Conservation (phyloP, 2,888 invertebrate species). For the Drosophila meridionalis region DNA sequence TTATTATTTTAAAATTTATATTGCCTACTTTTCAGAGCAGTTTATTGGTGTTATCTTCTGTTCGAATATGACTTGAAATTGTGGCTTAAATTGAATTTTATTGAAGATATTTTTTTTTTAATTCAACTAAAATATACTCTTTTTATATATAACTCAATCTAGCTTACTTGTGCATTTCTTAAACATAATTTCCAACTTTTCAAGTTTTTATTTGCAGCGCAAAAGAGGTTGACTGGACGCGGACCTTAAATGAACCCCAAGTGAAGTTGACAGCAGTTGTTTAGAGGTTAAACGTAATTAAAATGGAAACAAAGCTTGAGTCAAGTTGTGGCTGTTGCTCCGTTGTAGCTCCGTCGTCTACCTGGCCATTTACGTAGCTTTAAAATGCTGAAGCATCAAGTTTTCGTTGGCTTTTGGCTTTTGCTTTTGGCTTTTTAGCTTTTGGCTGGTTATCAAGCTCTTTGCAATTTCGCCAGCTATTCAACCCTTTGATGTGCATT, state of each 20-base stretch:
- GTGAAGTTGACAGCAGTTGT: constrained; percentile 9
- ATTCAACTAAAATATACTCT: background rate
- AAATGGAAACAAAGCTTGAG: constrained; percentile 32
- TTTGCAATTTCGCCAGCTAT: constrained; percentile 30
- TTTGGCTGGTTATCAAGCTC: constrained; percentile 25
- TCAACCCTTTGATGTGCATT: constrained; percentile 30
- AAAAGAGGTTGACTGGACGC: background rate
- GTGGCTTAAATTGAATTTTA: background rate
- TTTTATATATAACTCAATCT: background rate
- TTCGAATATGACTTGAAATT: no score
- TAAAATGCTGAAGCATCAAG: constrained; percentile 29
- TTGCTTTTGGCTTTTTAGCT: background rate
- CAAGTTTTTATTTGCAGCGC: constrained; percentile 4
- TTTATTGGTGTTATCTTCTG: no score
- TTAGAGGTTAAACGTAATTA: constrained; percentile 30
- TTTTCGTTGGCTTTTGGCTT: constrained; percentile 2
- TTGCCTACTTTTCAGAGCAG: constrained; percentile 7
- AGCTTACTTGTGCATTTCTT: background rate
- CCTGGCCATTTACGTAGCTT: constrained; percentile 27
- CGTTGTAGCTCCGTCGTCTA: background rate
- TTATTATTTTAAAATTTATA: background rate
- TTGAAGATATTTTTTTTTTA: background rate
- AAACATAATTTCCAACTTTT: constrained; percentile 1
- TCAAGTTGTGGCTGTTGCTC: constrained; percentile 17
- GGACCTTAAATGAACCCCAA: background rate